Conservation (phyloP, 1,140 invertebrate genomes). For the Drosophila persimilis region DNA sequence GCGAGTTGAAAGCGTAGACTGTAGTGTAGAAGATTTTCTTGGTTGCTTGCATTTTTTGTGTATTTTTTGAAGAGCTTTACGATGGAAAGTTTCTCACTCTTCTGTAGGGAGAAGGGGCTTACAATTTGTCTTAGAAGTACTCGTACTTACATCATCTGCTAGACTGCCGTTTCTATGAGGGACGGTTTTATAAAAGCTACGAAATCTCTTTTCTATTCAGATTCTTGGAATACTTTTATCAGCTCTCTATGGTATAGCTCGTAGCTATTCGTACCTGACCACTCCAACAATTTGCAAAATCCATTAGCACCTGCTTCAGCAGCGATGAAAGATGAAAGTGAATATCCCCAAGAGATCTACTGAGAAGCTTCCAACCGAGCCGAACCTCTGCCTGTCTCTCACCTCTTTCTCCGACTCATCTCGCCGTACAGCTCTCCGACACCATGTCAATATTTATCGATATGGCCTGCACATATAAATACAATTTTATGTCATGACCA, state of each 20-base stretch:
- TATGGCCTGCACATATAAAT: constrained; percentile 39
- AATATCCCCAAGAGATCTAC: constrained; percentile 19
- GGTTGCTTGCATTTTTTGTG: no score
- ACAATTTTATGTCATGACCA: constrained; percentile 73
- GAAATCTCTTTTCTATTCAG: not conserved
- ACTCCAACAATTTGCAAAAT: constrained; percentile 34
- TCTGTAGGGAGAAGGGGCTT: no score
- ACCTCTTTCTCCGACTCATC: not conserved
- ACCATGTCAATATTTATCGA: constrained; percentile 47
- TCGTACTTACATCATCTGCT: no score
- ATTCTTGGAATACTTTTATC: not conserved
- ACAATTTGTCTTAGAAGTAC: no score
- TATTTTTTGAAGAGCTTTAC: no score
- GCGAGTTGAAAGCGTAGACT: no score
- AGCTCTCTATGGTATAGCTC: not conserved
- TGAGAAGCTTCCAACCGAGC: constrained; percentile 40
- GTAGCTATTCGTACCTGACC: constrained; percentile 4
- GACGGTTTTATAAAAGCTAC: no score
- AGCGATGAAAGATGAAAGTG: constrained; percentile 40
- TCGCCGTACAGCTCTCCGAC: constrained; percentile 5
- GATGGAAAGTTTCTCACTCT: no score
- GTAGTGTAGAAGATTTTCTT: no score
- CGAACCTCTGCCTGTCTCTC: not conserved
- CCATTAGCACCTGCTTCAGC: constrained; percentile 48
- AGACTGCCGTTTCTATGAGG: no score